Percentiles rank a stretch among this genome's conserved stretches.
Conservation (phyloP, 2,888 invertebrate genomes). For the Mongoloraphidia duomilia region DNA sequence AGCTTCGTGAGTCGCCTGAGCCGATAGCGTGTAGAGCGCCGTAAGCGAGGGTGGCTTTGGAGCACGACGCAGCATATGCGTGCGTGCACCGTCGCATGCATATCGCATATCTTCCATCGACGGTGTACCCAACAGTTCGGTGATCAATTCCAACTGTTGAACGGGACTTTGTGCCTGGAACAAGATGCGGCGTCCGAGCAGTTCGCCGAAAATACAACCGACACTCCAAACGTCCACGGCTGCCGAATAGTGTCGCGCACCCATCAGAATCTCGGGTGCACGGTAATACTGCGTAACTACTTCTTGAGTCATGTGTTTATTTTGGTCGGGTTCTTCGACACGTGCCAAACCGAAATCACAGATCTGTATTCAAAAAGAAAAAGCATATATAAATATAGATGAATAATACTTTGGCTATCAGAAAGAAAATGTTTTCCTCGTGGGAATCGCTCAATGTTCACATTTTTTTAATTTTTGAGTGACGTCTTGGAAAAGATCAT, state of each 20-base stretch:
- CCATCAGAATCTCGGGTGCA: conserved; percentile 98
- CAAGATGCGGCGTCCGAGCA: conserved; percentile 86
- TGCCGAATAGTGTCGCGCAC: conserved; percentile 90
- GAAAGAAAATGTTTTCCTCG: background rate
- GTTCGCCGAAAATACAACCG: conserved; percentile 97
- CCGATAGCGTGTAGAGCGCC: conserved; percentile 76
- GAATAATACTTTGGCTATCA: too few species aligned
- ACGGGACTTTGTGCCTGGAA: conserved; percentile 98
- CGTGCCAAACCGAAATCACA: conserved; percentile 99
- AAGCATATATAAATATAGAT: background rate
- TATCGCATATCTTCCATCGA: conserved; percentile 90
- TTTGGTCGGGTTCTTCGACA: conserved; percentile 88
- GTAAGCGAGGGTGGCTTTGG: conserved; percentile 79
- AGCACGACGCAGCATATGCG: conserved; percentile 79
- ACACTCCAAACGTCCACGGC: conserved; percentile 99
- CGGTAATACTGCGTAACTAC: conserved; percentile 99
- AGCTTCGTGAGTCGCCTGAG: conserved; percentile 93
- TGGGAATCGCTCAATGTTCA: too few species aligned
- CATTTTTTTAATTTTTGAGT: too few species aligned
- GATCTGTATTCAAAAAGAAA: conserved; percentile 43
- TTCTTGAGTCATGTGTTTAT: conserved; percentile 97
- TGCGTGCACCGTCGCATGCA: conserved; percentile 89
- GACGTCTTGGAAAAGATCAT: too few species aligned
- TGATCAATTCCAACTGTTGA: conserved; percentile 93
- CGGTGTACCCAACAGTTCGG: conserved; percentile 93